Conservation (phyloP, 2,888 invertebrate species). For the Folsomia candida region DNA sequence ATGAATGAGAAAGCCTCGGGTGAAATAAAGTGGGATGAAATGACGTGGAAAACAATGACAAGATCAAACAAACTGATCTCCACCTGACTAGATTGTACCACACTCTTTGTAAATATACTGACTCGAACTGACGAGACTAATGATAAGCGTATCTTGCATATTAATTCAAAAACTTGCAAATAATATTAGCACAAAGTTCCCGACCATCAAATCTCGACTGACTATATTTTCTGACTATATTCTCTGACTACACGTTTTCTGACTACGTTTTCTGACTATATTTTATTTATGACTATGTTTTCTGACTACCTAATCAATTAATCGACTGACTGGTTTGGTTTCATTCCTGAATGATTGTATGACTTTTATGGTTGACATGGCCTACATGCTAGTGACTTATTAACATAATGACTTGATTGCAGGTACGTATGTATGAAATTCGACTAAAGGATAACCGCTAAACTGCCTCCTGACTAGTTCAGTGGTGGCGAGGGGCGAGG, state of each 20-base stretch:
- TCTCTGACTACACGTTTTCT: too few relatives aligned
- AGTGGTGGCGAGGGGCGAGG: too few relatives aligned
- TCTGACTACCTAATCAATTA: constrained; percentile 6
- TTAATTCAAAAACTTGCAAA: neutral
- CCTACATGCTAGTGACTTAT: too few relatives aligned
- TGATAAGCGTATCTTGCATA: neutral
- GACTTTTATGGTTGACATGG: too few relatives aligned
- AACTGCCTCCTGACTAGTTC: too few relatives aligned
- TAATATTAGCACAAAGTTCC: constrained; percentile 7
- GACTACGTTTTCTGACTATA: too few relatives aligned
- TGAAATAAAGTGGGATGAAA: neutral
- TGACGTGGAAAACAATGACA: neutral
- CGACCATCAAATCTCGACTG: neutral
- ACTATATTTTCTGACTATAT: too few relatives aligned
- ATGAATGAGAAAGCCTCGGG: neutral
- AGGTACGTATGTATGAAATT: constrained; percentile 5
- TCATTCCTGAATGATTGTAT: constrained; percentile 11
- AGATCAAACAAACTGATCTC: neutral
- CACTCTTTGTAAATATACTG: neutral
- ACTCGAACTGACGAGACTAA: neutral
- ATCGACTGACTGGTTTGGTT: constrained; percentile 13
- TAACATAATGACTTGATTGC: constrained; percentile 5
- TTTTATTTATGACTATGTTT: too few relatives aligned
- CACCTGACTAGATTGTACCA: neutral
- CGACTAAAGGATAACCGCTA: too few relatives aligned